phyloP scores from a whole-genome alignment of 2,113 vertebrate genomes.

The Chascanopsetta lugubris region DNA sequence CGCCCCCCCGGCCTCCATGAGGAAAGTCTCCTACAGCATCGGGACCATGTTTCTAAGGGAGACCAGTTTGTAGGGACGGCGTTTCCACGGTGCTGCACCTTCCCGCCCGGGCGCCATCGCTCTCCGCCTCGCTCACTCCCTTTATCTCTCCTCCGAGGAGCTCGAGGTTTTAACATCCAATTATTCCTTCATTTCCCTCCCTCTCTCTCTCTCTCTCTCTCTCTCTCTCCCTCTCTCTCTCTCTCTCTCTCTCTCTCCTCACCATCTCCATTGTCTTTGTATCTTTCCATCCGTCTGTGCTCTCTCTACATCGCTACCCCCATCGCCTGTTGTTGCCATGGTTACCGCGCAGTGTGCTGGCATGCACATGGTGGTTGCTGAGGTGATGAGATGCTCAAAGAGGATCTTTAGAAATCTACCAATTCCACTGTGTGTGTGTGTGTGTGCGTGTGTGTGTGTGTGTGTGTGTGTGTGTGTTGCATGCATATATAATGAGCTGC shows the following conservation, averaged over 20 bases:
- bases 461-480: neutral
- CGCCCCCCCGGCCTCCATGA: conserved; percentile 88
- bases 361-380: conserved; percentile 66
- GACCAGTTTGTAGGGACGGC: conserved; percentile 97
- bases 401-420: conserved; percentile 62
- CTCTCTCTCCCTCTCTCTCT: conserved; percentile 9
- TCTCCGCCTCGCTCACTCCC: conserved; percentile 27
- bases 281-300: conserved; percentile 35
- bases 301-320: conserved; percentile 61
- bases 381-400: conserved; percentile 64
- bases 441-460: neutral
- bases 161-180: conserved; percentile 56
- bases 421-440: conserved; percentile 7
- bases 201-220: conserved; percentile 6
- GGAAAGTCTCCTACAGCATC: conserved; percentile 97
- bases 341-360: conserved; percentile 69
- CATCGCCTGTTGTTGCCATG: conserved; percentile 76
- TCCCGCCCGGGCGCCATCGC: conserved; percentile 14
- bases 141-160: conserved; percentile 36
- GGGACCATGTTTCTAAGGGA: conserved; percentile 99
- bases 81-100: conserved; percentile 49
- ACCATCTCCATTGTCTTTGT: conserved; percentile 44
- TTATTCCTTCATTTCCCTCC: conserved; percentile 48
- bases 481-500: conserved; percentile 9
- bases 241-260: conserved; percentile 3